Evolutionary conservation across 2,888 invertebrate species (phyloP), one percentile per base, ranked within the genome.

Genomic region (Gonocerus acuteangulatus): DNA sequence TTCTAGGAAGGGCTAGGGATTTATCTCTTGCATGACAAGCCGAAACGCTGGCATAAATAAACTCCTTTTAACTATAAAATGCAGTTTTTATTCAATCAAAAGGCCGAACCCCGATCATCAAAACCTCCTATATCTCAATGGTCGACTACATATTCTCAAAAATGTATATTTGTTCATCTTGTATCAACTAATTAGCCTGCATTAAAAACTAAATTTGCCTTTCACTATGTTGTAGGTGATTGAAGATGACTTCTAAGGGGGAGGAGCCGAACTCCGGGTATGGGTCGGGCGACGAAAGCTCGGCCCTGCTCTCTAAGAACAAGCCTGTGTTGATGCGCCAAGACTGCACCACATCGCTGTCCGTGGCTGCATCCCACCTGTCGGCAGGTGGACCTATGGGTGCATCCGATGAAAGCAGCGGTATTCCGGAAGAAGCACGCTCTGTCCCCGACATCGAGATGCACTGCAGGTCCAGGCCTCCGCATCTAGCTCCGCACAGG

Each of bases 311-410:
- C 68, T 83, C 81, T 82, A 66, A 81, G 82, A 57, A 65, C 54
- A 90, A 90, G 74, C 90, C 90, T 68, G 86, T 89, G 66, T 78
- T 90, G 67, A 89, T 87, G 78, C 82, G 90, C 68, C 90, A 90
- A 77, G 89, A 90, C 77, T 86, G 89, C 70, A 89, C 90, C 49
- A 89, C 89, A 56, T 82, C 83, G 72, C 81, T 84, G 74, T 75
- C 84, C 63, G 76, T 84, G 63, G 15, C 44, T 2, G 79, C 79
- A 34, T 81, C 85, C 68, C 82, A 85, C 71, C 78, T 89, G 66
- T 82, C 80, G n/a, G n/a, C n/a, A n/a, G n/a, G n/a, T 2, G 79
- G 79, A 13, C 79, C 82, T 68, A 66, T 68, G 66, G 85, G 87
- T 36, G 87, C 87, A 58, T 89, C 89, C 69, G 89, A 89, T 74